Conservation (phyloP, 2,888 invertebrate species). For the Drosophila tripunctata region DNA sequence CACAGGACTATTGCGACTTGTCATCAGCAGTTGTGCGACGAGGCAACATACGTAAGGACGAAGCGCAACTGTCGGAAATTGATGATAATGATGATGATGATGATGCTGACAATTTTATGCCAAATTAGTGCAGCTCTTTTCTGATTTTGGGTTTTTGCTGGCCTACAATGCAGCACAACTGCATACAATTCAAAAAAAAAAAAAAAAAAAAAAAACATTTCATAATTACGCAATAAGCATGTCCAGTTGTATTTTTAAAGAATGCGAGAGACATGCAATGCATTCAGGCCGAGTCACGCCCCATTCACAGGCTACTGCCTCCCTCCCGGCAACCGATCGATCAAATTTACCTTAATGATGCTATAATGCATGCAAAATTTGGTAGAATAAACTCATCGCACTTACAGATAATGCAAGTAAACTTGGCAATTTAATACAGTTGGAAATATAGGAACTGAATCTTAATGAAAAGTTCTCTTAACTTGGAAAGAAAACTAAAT, state of each 20-base stretch:
- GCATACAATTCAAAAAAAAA: slow-evolving; percentile 74
- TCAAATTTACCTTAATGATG: slow-evolving; percentile 74
- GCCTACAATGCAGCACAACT: slow-evolving; percentile 20
- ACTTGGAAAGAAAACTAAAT: no score
- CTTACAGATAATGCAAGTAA: no score
- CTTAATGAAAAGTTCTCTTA: no score
- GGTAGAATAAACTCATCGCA: neutral
- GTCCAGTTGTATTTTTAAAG: slow-evolving; percentile 68
- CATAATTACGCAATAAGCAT: slow-evolving; percentile 78
- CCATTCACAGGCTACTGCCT: slow-evolving; percentile 40
- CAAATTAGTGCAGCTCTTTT: slow-evolving; percentile 81
- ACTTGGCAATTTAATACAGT: neutral
- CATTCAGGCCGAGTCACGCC: slow-evolving; percentile 49
- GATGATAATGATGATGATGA: slow-evolving; percentile 12
- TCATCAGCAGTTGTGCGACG: slow-evolving; percentile 41
- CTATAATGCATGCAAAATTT: slow-evolving; percentile 59
- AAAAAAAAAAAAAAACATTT: slow-evolving; percentile 78
- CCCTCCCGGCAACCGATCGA: slow-evolving; percentile 51
- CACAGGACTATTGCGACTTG: slow-evolving; percentile 49
- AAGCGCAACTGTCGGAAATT: slow-evolving; percentile 31
- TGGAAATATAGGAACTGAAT: no score
- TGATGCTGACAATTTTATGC: slow-evolving; percentile 71
- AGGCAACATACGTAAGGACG: neutral
- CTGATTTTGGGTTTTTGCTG: slow-evolving; percentile 17
- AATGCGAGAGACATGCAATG: slow-evolving; percentile 37